These are phyloP conservation scores for Agriopis leucophaearia DNA, from an alignment of 2,888 invertebrate genomes.

Conservation along the genomic window DNA sequence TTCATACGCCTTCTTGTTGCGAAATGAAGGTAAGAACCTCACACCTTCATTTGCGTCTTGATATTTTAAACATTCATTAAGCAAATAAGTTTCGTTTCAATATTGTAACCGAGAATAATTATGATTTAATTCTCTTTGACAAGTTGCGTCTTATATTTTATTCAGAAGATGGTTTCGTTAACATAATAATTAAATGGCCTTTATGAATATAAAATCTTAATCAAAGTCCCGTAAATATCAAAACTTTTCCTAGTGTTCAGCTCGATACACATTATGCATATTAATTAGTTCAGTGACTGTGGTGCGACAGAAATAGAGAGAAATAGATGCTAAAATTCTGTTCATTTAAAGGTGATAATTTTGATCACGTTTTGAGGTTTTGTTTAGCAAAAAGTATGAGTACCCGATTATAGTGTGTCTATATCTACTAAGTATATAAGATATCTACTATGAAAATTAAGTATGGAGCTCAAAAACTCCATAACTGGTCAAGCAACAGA, in stretches of 20 bases:
- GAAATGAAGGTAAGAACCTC: conserved; percentile 54
- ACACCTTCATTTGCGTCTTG: conserved; percentile 21
- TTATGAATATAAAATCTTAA: conserved; percentile 84
- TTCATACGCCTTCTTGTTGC: conserved; percentile 55
- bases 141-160: conserved; percentile 80
- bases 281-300: conserved; percentile 64
- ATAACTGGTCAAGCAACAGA: too few species aligned
- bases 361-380: not conserved
- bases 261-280: conserved; percentile 81
- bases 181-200: conserved; percentile 85
- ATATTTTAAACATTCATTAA: conserved; percentile 56
- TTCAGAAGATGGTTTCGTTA: conserved; percentile 84
- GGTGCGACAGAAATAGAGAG: conserved; percentile 49
- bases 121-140: conserved; percentile 80
- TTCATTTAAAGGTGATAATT: conserved; percentile 29
- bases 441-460: too few species aligned
- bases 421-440: too few species aligned
- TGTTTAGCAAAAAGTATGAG: too few species aligned
- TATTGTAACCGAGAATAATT: conserved; percentile 64
- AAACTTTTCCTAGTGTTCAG: conserved; percentile 79
- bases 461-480: too few species aligned
- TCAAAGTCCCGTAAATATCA: conserved; percentile 79
- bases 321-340: conserved; percentile 48
- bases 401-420: too few species aligned
- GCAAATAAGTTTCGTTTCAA: conserved; percentile 52